These are phyloP conservation scores for Drosophila athabasca DNA, from an alignment of 1,140 invertebrate species.

Conservation along the genomic window DNA sequence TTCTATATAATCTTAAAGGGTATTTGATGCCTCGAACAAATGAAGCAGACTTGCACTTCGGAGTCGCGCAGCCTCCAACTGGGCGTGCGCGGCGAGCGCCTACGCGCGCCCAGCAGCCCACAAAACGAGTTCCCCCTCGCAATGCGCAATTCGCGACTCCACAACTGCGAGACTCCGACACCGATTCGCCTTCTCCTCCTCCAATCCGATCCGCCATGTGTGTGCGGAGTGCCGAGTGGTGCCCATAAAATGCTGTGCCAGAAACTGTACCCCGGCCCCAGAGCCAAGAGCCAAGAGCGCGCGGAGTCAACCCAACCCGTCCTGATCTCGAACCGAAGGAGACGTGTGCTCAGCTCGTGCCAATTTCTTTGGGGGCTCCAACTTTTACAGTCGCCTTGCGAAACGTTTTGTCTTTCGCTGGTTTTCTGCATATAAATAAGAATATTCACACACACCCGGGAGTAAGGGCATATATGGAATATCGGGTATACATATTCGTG, in stretches of 20 bases:
- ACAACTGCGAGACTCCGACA: neutral
- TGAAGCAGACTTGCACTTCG: too few species aligned
- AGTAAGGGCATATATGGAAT: slow-evolving; percentile 14
- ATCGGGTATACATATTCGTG: slow-evolving; percentile 22
- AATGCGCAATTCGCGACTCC: slow-evolving; percentile 5
- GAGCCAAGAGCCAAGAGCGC: too few species aligned
- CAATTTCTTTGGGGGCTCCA: slow-evolving; percentile 64
- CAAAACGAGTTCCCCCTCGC: slow-evolving; percentile 72
- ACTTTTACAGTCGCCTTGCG: slow-evolving; percentile 60
- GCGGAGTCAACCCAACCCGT: slow-evolving; percentile 19
- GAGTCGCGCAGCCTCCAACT: slow-evolving; percentile 19
- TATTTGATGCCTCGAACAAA: too few species aligned
- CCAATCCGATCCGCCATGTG: slow-evolving; percentile 42
- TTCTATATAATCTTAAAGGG: too few species aligned
- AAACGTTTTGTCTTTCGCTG: slow-evolving; percentile 66
- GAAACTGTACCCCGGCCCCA: slow-evolving; percentile 60
- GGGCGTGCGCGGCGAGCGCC: slow-evolving; percentile 60
- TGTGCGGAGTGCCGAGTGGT: neutral
- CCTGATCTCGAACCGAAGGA: slow-evolving; percentile 24
- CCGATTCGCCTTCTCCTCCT: slow-evolving; percentile 17
- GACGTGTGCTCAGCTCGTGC: slow-evolving; percentile 79
- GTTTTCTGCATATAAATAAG: slow-evolving; percentile 68
- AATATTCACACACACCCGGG: slow-evolving; percentile 44
- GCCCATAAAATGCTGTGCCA: slow-evolving; percentile 64
- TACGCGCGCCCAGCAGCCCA: slow-evolving; percentile 72